phyloP scores from a whole-genome alignment of 2,888 invertebrate species.

The Lydus trimaculatus region DNA sequence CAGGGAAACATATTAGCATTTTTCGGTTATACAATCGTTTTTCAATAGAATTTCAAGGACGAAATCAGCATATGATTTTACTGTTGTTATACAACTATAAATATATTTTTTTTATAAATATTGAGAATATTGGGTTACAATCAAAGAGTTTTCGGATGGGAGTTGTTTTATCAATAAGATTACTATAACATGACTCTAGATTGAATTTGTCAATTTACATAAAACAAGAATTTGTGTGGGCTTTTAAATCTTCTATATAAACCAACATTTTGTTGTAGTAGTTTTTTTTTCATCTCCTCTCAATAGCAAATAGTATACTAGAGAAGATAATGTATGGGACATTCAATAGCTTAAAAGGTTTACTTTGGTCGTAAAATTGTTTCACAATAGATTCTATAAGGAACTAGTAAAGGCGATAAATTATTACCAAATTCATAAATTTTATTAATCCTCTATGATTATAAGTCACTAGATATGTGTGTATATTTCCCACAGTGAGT shows the following conservation, averaged over 20 bases:
- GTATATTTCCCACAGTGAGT: background rate
- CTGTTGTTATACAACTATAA: background rate
- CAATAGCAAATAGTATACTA: background rate
- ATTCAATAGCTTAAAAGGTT: background rate
- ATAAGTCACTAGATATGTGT: background rate
- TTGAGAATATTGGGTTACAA: background rate
- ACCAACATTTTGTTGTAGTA: background rate
- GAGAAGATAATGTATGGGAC: background rate
- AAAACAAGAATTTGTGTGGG: background rate
- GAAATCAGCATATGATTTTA: background rate
- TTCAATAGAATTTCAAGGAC: conserved; percentile 27
- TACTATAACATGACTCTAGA: background rate
- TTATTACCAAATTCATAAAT: background rate
- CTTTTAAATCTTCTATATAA: background rate
- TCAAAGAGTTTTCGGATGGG: background rate
- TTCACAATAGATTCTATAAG: background rate
- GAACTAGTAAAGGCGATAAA: background rate
- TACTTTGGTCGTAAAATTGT: background rate
- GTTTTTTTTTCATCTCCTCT: background rate
- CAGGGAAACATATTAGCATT: conserved; percentile 29
- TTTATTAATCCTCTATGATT: background rate
- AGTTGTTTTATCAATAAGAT: background rate
- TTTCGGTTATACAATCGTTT: conserved; percentile 29
- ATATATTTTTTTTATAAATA: background rate
- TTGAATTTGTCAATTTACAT: background rate